Evolutionary conservation across 2,888 invertebrate species (phyloP).

Genomic region (Apotomis capreana): DNA sequence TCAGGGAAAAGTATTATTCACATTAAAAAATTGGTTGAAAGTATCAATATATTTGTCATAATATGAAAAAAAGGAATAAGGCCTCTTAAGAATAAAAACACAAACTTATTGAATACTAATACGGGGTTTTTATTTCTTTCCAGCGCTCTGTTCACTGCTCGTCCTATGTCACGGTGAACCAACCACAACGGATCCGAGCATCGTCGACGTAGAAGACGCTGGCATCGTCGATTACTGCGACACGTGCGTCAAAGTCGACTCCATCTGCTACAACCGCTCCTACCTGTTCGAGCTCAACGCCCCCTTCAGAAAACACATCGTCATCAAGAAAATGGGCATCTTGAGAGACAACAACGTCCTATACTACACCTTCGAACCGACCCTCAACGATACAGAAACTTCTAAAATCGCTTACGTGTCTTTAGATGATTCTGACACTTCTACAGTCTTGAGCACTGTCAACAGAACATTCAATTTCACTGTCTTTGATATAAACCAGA

Average conservation of each 20-base stretch:
- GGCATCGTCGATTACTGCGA: conserved; percentile 47
- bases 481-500: conserved; percentile 72
- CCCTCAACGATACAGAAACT: conserved; percentile 66
- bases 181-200: conserved; percentile 49
- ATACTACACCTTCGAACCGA: conserved; percentile 71
- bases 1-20: no score
- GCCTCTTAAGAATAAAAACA: no score
- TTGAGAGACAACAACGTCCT: conserved; percentile 61
- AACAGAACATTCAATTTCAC: conserved; percentile 63
- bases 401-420: conserved; percentile 69
- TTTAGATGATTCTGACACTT: conserved; percentile 54
- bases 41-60: no score
- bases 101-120: no score
- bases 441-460: conserved; percentile 55
- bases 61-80: no score
- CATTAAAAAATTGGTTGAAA: no score
- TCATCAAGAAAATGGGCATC: conserved; percentile 67
- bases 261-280: conserved; percentile 63
- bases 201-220: conserved; percentile 40
- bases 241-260: conserved; percentile 61
- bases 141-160: conserved; percentile 5
- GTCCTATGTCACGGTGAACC: background rate
- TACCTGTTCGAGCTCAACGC: conserved; percentile 64
- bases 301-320: conserved; percentile 63
- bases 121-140: background rate